These are phyloP conservation scores for Rhabdomys pumilio DNA, from an alignment of 2,797 vertebrate species.

Conservation along the genomic window DNA sequence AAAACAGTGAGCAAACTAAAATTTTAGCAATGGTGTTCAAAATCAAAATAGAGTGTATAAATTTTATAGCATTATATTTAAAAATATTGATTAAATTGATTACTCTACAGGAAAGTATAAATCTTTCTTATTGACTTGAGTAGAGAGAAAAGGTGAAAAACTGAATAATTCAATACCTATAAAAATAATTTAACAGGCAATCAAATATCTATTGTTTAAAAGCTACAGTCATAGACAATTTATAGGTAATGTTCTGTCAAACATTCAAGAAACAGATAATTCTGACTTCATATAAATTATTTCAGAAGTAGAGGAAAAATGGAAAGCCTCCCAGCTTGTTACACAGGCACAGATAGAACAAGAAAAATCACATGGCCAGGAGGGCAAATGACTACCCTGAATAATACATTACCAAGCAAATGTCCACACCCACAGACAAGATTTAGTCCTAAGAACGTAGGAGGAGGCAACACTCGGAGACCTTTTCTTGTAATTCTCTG, in stretches of 20 bases:
- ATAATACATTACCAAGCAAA: constrained; percentile 54
- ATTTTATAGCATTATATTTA: constrained; percentile 35
- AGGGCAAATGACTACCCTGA: constrained; percentile 41
- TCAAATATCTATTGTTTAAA: constrained; percentile 67
- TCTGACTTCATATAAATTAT: constrained; percentile 42
- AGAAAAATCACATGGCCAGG: background rate
- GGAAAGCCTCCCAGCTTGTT: background rate
- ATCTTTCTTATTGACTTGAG: constrained; percentile 36
- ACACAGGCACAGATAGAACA: background rate
- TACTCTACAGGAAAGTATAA: constrained; percentile 42
- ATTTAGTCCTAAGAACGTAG: constrained; percentile 34
- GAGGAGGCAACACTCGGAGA: background rate
- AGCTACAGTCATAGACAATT: constrained; percentile 6
- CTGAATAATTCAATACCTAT: constrained; percentile 57
- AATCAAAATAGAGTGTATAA: constrained; percentile 12
- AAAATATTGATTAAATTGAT: constrained; percentile 47
- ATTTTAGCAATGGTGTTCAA: background rate
- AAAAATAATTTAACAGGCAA: constrained; percentile 65
- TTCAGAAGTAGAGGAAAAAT: constrained; percentile 22
- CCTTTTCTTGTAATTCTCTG: constrained; percentile 50
- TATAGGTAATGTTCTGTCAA: constrained; percentile 50
- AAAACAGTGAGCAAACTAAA: constrained; percentile 39
- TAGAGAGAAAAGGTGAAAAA: constrained; percentile 54
- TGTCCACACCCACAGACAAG: background rate
- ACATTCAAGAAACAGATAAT: constrained; percentile 48